phyloP scores from a whole-genome alignment of 2,888 invertebrate genomes.

The Oscheius sp. region DNA sequence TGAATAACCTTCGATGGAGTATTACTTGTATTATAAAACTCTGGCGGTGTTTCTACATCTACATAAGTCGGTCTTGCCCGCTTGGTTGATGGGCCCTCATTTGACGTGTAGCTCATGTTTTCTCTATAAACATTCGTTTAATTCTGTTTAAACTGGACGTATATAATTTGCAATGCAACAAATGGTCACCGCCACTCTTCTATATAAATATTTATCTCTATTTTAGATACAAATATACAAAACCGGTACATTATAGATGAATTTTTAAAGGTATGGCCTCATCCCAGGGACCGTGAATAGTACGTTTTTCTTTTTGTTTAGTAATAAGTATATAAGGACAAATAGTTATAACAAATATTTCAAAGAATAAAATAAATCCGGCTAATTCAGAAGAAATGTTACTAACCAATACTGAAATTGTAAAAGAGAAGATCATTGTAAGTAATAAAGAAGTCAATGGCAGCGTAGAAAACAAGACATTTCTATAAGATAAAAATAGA shows the following conservation, averaged over 20 bases:
- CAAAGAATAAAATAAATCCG: conserved; percentile 42
- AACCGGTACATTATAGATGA: neutral
- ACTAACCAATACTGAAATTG: conserved; percentile 44
- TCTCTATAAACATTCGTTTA: neutral
- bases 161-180: too few species aligned
- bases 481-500: conserved; percentile 34
- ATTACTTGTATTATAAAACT: conserved; percentile 73
- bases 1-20: conserved; percentile 76
- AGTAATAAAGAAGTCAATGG: conserved; percentile 63
- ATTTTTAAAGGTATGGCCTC: conserved; percentile 80
- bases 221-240: neutral
- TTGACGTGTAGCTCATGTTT: neutral
- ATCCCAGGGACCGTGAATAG: conserved; percentile 97
- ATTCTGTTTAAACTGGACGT: neutral
- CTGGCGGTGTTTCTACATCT: conserved; percentile 3
- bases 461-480: conserved; percentile 42
- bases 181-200: too few species aligned
- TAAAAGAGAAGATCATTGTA: conserved; percentile 65
- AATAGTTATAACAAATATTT: conserved; percentile 74
- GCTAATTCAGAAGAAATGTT: conserved; percentile 41
- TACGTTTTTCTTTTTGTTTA: conserved; percentile 77
- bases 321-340: conserved; percentile 75
- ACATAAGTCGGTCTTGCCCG: conserved; percentile 29
- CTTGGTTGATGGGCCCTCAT: conserved; percentile 40
- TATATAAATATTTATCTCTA: too few species aligned